These are phyloP conservation scores for Emydura subglobosa DNA, from an alignment of 2,113 vertebrate species.

Conservation along the genomic window DNA sequence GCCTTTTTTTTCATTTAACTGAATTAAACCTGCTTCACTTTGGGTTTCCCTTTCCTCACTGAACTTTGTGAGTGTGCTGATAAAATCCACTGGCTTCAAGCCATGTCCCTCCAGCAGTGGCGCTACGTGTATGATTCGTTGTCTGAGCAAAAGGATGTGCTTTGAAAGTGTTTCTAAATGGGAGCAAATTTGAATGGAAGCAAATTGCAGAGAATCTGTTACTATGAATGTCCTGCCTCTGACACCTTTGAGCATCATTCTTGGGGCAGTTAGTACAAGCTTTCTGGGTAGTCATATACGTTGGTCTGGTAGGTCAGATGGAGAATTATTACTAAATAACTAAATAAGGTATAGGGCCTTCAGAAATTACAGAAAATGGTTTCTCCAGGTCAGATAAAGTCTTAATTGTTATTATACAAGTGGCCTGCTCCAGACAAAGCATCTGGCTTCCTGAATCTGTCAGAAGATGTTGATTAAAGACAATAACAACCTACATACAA, in stretches of 20 bases:
- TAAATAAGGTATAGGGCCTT: not conserved
- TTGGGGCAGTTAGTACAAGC: not conserved
- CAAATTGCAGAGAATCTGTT: not conserved
- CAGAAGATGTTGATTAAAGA: not conserved
- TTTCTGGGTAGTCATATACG: not conserved
- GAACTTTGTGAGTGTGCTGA: not conserved
- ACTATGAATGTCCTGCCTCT: not conserved
- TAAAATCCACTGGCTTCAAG: not conserved
- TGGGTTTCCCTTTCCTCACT: not conserved
- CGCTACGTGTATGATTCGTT: not conserved
- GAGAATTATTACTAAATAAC: not conserved
- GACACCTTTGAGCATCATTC: fast-evolving
- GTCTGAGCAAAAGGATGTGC: not conserved
- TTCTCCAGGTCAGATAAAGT: not conserved
- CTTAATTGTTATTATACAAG: not conserved
- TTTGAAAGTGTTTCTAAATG: not conserved
- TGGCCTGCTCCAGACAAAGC: not conserved
- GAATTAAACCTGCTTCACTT: not conserved
- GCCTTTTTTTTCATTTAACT: not conserved
- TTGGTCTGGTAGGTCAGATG: not conserved
- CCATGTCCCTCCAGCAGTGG: not conserved
- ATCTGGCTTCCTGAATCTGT: not conserved
- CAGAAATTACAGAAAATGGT: not conserved
- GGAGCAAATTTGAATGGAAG: not conserved
- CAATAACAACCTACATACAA: not conserved